Base-by-base conservation (phyloP, 2,888 invertebrate species). In the Melieria omissa region DNA sequence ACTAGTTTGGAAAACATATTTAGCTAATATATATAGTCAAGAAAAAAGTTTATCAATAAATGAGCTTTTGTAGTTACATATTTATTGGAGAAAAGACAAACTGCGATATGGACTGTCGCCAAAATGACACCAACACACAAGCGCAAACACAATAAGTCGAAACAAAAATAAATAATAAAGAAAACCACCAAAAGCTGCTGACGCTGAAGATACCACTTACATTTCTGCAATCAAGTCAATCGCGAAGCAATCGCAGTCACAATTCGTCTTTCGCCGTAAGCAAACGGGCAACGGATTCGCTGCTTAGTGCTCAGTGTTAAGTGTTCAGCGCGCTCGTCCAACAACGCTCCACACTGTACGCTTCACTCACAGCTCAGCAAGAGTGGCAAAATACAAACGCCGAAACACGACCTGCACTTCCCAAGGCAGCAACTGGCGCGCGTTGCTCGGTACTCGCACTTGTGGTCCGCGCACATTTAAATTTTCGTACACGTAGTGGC, bases 261-360 rank as follows among this genome's bases (percentile, higher is more conserved):
- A 73, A 76, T 75, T 74, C 75, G 76, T 72, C 78, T 76, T 77
- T 77, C 65, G 73, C 67, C 68, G 74, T 71, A 76, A 70, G 61
- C 55, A 65, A 62, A 66, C 74, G 73, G 57, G 72, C 63, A 62
- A 57, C 14, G 63, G 72, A 52, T 42, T 61, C 54, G 71, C 54
- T 46, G 45, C 52, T 12, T 29, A 29, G 29, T 29, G 29, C 29
- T 29, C 29, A 29, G 29, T 29, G 29, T 2, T 29, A 3, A 29
- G 29, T 29, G 29, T 29, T 29, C 29, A 29, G 29, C 29, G 29
- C 29, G 29, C 29, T 29, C 29, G 29, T 29, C 29, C 29, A 29
- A 29, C 29, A 29, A 29, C 29, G 29, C 29, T 29, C 29, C 29
- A 29, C 29, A 29, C 29, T 29, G 3, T 29, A 29, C 29, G 29